A percentile compares a stretch with the other conserved stretches of the same genome.
Evolutionary conservation across 2,113 vertebrate species (phyloP).

Genomic region (Lampris incognitus): DNA sequence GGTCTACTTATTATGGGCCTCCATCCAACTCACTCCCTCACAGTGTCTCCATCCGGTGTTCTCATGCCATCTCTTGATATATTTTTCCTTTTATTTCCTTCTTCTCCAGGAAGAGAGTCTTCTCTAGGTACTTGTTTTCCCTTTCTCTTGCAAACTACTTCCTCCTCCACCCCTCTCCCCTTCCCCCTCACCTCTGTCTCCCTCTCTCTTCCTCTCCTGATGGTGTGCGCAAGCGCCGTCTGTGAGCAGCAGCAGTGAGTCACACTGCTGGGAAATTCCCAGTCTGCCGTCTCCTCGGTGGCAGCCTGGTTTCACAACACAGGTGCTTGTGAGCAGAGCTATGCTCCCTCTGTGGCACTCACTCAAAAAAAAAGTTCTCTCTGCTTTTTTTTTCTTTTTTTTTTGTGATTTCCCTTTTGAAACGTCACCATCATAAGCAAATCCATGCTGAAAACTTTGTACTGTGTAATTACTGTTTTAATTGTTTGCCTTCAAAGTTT

Average conservation of each 20-base stretch:
- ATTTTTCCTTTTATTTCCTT: constrained; percentile 23
- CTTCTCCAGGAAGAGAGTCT: not conserved
- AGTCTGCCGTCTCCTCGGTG: constrained; percentile 53
- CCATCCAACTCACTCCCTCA: not conserved
- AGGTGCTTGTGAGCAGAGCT: constrained; percentile 71
- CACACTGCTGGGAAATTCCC: constrained; percentile 82
- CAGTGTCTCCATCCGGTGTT: not conserved
- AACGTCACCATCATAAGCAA: too few species aligned
- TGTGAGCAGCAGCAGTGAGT: constrained; percentile 67
- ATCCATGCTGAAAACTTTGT: too few species aligned
- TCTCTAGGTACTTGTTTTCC: not conserved
- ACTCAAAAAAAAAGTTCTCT: too few species aligned
- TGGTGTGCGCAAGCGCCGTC: constrained; percentile 64
- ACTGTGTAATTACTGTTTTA: too few species aligned
- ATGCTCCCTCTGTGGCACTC: constrained; percentile 55
- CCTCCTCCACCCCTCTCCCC: constrained; percentile 34
- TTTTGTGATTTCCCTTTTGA: too few species aligned
- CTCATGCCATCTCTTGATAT: constrained; percentile 18
- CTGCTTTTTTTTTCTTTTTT: too few species aligned
- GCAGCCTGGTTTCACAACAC: constrained; percentile 74
- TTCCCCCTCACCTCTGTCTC: constrained; percentile 30
- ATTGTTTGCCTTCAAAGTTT: too few species aligned
- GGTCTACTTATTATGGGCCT: not conserved
- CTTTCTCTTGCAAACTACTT: constrained; percentile 36
- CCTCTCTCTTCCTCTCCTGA: constrained; percentile 43